These are phyloP conservation scores for Drosophila siamana DNA, from an alignment of 2,888 invertebrate genomes.

Conservation along the genomic window DNA sequence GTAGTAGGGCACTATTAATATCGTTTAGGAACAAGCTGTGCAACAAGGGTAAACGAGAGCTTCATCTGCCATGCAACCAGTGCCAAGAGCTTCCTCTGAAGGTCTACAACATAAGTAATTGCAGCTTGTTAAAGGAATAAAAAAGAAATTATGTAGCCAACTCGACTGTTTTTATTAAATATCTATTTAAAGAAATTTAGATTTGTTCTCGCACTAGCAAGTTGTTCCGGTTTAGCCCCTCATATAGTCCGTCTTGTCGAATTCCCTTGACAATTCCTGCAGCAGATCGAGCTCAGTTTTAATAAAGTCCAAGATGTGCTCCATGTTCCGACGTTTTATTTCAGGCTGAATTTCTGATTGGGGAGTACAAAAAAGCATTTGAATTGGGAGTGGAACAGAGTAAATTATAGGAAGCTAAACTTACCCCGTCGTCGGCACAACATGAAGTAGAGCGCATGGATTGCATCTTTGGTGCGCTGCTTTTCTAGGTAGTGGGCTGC, in stretches of 20 bases:
- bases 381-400: neutral
- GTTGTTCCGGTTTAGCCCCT: neutral
- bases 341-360: constrained; percentile 25
- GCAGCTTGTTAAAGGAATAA: neutral
- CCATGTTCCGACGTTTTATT: constrained; percentile 55
- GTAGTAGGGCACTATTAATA: constrained; percentile 67
- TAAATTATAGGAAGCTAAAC: neutral
- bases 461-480: constrained; percentile 77
- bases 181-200: constrained; percentile 4
- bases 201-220: constrained; percentile 22
- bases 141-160: neutral
- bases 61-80: constrained; percentile 1
- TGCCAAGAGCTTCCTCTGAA: neutral
- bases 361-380: neutral
- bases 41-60: constrained; percentile 16
- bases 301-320: constrained; percentile 80
- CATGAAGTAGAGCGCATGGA: constrained; percentile 75
- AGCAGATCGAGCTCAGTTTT: constrained; percentile 82
- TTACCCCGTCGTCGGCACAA: constrained; percentile 77
- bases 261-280: constrained; percentile 68
- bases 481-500: constrained; percentile 69
- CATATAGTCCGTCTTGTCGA: constrained; percentile 13
- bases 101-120: constrained; percentile 1
- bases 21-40: constrained; percentile 33
- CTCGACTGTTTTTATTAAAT: neutral